These are phyloP conservation scores for Bucorvus abyssinicus DNA, from an alignment of 2,797 vertebrate genomes.

Conservation along the genomic window DNA sequence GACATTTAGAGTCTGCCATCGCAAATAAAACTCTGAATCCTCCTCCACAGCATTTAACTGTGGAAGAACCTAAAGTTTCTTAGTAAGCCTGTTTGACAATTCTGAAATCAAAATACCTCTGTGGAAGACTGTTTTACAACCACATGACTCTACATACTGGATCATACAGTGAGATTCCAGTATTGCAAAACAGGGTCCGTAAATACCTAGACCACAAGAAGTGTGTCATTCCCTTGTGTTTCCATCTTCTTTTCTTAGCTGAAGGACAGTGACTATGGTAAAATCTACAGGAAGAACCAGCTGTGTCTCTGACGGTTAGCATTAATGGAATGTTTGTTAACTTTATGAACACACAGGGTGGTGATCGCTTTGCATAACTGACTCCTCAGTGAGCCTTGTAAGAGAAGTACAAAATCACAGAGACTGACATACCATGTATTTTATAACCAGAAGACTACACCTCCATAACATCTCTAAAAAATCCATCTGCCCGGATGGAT, in stretches of 20 bases:
- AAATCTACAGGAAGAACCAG: background rate
- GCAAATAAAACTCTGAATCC: background rate
- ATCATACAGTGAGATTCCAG: background rate
- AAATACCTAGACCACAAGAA: conserved; percentile 23
- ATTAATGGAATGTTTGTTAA: background rate
- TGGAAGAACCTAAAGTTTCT: background rate
- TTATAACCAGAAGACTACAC: background rate
- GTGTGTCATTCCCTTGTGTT: background rate
- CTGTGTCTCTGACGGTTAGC: background rate
- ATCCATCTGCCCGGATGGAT: background rate
- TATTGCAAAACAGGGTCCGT: background rate
- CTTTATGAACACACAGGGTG: background rate
- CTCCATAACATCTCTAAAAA: background rate
- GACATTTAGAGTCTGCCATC: background rate
- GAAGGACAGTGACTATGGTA: background rate
- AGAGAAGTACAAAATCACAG: background rate
- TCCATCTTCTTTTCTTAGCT: background rate
- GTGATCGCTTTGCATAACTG: background rate
- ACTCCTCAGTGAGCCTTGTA: background rate
- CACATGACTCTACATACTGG: background rate
- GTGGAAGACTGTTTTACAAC: background rate
- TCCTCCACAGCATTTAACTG: background rate
- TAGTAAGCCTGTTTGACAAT: background rate
- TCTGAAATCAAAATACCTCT: background rate
- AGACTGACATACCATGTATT: background rate